Base-by-base conservation (phyloP, 2,797 vertebrate genomes). In the Sandelia bainsii region DNA sequence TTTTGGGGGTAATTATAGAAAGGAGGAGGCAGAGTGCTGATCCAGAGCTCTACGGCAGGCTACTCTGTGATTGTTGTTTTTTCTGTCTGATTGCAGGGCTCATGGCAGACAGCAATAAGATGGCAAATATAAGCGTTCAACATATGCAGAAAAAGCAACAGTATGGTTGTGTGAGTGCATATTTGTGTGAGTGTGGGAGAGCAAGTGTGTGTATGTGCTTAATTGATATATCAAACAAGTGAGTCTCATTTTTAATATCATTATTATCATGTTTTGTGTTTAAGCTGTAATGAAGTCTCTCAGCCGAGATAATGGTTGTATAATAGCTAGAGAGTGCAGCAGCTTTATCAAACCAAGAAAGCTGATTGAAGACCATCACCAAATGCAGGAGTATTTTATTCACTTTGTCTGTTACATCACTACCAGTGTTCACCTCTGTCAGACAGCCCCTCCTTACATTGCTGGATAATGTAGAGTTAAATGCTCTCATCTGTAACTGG, bases 401-500 rank as follows among this genome's bases (percentile, higher is more conserved):
- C 69, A 60, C 78, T 83, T 84, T 75, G 53, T 82, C 51, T 42
- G 59, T 57, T 83, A 65, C 40, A 62, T 75, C 73, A 65, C 63
- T 71, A 50, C 46, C 17, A 13, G 44, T 68, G 60, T 83, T 83
- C 81, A 75, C 72, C 79, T 78, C 81, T 79, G 72, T 63, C 64
- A 74, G 72, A 62, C 56, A 20, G 61, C 68, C 62, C 75, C 79
- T 82, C 66, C 64, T 69, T 39, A 34, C 57, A 64, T 69, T 79
- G 44, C 69, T 70, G 77, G 80, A 81, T 89, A 88, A 87, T 84
- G 82, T 39, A 44, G 79, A 87, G 85, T 85, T 78, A 91, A 89
- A 85, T 51, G 80, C 83, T 86, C 77, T 89, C 77, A 82, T 88
- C 60, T 85, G 90, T 87, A 91, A 92, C 81, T 74, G 74, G 87